Evolutionary conservation across 1,140 invertebrate species (phyloP).

Genomic region (Dendrolimus punctatus): DNA sequence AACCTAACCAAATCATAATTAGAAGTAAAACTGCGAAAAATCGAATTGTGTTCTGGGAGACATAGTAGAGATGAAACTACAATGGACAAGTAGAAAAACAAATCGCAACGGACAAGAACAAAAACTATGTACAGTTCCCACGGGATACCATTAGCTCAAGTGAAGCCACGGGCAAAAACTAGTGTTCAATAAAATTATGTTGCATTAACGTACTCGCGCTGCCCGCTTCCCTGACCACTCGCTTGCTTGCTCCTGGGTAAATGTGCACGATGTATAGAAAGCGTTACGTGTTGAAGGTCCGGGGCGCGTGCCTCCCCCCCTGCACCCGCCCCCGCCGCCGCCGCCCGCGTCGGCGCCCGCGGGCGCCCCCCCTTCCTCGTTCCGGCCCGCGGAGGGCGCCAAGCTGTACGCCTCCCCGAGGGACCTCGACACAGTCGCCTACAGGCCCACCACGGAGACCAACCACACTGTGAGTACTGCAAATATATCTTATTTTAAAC

Average conservation of each 20-base stretch:
- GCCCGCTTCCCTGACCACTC: too few relatives aligned
- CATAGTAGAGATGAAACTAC: too few relatives aligned
- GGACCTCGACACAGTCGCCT: constrained; percentile 86
- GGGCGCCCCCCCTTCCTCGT: constrained; percentile 82
- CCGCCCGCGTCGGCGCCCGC: constrained; percentile 72
- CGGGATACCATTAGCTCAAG: too few relatives aligned
- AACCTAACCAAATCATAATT: too few relatives aligned
- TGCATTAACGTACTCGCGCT: too few relatives aligned
- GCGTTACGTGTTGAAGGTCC: constrained; percentile 1
- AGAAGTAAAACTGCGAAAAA: too few relatives aligned
- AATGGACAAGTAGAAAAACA: too few relatives aligned
- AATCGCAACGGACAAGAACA: too few relatives aligned
- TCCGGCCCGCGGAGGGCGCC: constrained; percentile 86
- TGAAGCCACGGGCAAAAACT: too few relatives aligned
- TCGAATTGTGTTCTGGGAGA: too few relatives aligned
- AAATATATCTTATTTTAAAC: constrained; percentile 14
- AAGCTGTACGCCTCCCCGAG: constrained; percentile 92
- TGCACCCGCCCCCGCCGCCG: constrained; percentile 79
- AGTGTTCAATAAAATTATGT: too few relatives aligned
- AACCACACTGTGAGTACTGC: constrained; percentile 2
- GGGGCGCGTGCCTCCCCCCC: constrained; percentile 77
- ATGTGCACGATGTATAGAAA: background rate
- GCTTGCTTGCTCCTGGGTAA: background rate
- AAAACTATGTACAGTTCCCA: too few relatives aligned
- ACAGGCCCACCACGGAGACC: constrained; percentile 56